A percentile compares a stretch with the other conserved stretches of the same genome.
Evolutionary conservation across 2,797 vertebrate species (phyloP).

Genomic region (Microctenopoma lineatum): DNA sequence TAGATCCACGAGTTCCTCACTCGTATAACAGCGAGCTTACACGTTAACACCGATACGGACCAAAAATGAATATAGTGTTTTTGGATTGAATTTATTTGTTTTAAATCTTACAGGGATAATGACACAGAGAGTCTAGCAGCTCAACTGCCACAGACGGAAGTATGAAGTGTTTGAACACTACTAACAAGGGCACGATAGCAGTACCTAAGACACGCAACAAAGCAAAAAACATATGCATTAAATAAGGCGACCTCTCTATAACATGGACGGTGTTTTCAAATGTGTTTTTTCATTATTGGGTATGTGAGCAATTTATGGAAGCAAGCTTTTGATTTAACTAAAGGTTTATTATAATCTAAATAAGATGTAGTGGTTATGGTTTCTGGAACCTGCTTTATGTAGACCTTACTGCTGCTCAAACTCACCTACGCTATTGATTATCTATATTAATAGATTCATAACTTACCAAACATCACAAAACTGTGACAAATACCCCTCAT

Average conservation of each 20-base stretch:
- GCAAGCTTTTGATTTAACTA: no score
- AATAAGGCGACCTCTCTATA: no score
- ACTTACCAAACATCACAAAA: background rate
- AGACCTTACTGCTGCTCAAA: background rate
- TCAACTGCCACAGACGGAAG: conserved; percentile 1
- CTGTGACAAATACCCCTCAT: background rate
- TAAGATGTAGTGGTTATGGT: no score
- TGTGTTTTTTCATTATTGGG: no score
- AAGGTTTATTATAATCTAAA: no score
- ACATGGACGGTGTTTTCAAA: no score
- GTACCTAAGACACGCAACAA: background rate
- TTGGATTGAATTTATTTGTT: background rate
- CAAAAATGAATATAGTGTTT: conserved; percentile 11
- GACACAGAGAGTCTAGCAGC: background rate
- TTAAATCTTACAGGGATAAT: conserved; percentile 2
- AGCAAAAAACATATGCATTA: background rate
- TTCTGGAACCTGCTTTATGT: no score
- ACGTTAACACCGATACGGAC: conserved; percentile 27
- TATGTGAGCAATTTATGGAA: no score
- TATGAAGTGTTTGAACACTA: conserved; percentile 1
- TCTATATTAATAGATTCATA: background rate
- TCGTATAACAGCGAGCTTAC: conserved; percentile 37
- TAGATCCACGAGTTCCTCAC: conserved; percentile 55
- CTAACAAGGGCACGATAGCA: background rate
- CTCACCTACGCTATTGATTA: background rate